Conservation (phyloP, 64 coral and sea anemone genomes). For the Montipora efflorescens region DNA sequence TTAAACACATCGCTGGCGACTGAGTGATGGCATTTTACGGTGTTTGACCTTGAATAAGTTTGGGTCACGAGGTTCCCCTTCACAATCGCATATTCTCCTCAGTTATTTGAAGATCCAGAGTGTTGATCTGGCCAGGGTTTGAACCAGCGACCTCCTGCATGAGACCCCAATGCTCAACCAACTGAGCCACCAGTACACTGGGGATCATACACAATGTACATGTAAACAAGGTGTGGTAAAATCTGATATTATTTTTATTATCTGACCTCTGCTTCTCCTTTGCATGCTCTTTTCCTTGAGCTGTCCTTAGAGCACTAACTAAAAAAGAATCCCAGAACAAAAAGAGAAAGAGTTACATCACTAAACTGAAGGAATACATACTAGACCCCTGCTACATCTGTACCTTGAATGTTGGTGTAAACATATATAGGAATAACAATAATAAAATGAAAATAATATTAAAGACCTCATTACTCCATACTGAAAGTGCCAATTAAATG, state of each 20-base stretch:
- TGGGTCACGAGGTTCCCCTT: too few relatives aligned
- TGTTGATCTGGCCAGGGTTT: too few relatives aligned
- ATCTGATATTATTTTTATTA: not conserved
- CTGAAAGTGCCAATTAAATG: not conserved
- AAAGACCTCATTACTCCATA: not conserved
- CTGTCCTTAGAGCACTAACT: not conserved
- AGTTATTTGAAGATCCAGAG: too few relatives aligned
- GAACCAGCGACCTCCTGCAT: too few relatives aligned
- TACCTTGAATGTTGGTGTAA: not conserved
- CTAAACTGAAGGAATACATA: not conserved
- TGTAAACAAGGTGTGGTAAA: too few relatives aligned
- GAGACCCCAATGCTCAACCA: too few relatives aligned
- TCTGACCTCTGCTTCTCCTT: not conserved
- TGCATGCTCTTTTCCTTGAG: constrained; percentile 1
- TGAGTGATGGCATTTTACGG: too few relatives aligned
- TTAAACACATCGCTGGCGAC: too few relatives aligned
- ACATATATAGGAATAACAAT: not conserved
- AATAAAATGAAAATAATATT: not conserved
- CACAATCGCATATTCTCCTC: too few relatives aligned
- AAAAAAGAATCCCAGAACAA: not conserved
- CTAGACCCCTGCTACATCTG: not conserved
- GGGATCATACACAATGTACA: too few relatives aligned
- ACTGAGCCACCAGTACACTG: too few relatives aligned
- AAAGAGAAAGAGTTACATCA: not conserved
- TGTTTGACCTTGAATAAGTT: too few relatives aligned